These are phyloP conservation scores for Rhingia campestris DNA, from an alignment of 2,888 invertebrate species.

Conservation along the genomic window DNA sequence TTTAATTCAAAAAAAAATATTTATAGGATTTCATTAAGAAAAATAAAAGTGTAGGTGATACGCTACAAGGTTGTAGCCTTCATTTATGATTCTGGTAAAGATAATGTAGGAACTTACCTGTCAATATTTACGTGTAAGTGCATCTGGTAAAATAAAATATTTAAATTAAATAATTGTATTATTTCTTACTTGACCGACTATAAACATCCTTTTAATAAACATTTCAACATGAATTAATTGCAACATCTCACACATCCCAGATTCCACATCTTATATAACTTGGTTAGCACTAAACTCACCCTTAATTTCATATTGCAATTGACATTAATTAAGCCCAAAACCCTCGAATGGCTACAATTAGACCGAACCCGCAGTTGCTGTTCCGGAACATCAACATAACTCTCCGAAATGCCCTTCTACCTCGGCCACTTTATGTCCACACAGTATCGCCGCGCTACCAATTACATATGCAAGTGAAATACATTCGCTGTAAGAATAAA, in stretches of 20 bases:
- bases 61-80: too few relatives aligned
- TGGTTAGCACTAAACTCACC: conserved; percentile 20
- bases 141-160: too few relatives aligned
- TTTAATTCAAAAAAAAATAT: too few relatives aligned
- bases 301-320: conserved; percentile 32
- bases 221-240: not conserved
- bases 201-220: not conserved
- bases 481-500: conserved; percentile 44
- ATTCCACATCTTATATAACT: not conserved
- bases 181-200: not conserved
- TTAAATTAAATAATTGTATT: too few relatives aligned
- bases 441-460: conserved; percentile 6
- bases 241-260: too few relatives aligned
- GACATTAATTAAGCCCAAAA: conserved; percentile 50
- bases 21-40: too few relatives aligned
- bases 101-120: too few relatives aligned
- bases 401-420: conserved; percentile 3
- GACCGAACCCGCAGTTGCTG: not conserved
- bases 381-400: conserved; percentile 1
- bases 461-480: conserved; percentile 54
- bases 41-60: too few relatives aligned
- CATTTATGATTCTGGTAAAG: too few relatives aligned
- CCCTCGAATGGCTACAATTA: conserved; percentile 6
- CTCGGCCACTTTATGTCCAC: conserved; percentile 1
- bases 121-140: too few relatives aligned